Conservation (phyloP, 2,113 vertebrate species). For the Bos javanicus region DNA sequence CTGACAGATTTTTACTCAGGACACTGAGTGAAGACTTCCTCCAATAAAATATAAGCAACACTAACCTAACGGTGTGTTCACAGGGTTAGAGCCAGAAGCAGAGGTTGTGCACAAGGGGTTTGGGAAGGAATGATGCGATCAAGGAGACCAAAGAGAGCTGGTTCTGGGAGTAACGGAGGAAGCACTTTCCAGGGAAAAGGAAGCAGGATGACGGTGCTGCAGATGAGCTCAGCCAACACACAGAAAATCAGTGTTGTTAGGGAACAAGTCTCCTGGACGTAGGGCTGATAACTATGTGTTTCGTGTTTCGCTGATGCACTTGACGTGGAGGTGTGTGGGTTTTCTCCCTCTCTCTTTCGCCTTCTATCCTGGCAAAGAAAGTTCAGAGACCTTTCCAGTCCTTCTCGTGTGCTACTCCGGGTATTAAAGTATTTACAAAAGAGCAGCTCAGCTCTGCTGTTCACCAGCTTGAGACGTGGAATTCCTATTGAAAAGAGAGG, state of each 20-base stretch:
- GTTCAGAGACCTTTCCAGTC: not conserved
- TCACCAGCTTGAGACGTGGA: not conserved
- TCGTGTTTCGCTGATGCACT: not conserved
- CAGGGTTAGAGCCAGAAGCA: not conserved
- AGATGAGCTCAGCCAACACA: not conserved
- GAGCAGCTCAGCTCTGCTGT: not conserved
- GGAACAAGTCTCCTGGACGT: not conserved
- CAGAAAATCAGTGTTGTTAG: not conserved
- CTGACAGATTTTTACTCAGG: not conserved
- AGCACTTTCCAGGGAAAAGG: not conserved
- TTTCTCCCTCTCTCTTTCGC: not conserved
- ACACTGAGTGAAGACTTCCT: not conserved
- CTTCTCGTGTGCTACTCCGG: fast-evolving
- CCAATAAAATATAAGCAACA: fast-evolving
- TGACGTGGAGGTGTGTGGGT: not conserved
- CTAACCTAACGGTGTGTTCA: too few relatives aligned
- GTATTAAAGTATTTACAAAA: not conserved
- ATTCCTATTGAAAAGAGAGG: conserved; percentile 60
- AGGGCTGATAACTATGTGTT: not conserved
- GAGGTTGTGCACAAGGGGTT: fast-evolving
- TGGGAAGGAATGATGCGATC: not conserved
- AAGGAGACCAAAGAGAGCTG: fast-evolving
- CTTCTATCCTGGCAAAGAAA: not conserved
- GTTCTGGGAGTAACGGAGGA: not conserved
- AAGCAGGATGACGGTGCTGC: fast-evolving